Conservation (phyloP, 2,888 invertebrate genomes). For the Anoncus sp. region DNA sequence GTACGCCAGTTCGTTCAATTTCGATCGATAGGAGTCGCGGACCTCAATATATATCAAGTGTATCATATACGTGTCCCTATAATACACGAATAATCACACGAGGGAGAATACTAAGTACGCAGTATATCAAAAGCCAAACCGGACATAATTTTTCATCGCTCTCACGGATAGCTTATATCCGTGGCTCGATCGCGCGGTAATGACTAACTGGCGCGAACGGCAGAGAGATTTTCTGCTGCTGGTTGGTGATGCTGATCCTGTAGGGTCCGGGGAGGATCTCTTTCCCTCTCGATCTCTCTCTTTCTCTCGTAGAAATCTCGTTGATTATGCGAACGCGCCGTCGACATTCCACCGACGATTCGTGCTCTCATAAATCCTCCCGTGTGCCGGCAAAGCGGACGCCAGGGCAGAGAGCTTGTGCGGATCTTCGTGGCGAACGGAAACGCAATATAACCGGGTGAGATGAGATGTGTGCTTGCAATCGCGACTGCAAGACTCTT, state of each 20-base stretch:
- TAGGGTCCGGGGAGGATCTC: conserved; percentile 18
- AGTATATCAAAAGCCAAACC: conserved; percentile 64
- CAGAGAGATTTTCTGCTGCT: conserved; percentile 47
- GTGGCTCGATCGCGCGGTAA: conserved; percentile 63
- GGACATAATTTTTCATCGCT: conserved; percentile 64
- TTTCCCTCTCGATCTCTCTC: conserved; percentile 3
- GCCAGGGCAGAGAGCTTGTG: conserved; percentile 37
- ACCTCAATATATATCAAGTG: conserved; percentile 40
- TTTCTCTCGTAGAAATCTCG: conserved; percentile 61
- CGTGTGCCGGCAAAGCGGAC: conserved; percentile 51
- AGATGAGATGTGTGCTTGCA: conserved; percentile 46
- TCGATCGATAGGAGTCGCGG: conserved; percentile 23
- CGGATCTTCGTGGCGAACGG: conserved; percentile 60
- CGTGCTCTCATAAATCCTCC: conserved; percentile 65
- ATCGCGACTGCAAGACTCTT: conserved; percentile 47
- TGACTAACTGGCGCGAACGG: conserved; percentile 61
- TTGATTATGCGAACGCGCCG: conserved; percentile 65
- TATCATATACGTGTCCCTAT: conserved; percentile 46
- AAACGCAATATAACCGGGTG: conserved; percentile 57
- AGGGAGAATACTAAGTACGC: conserved; percentile 60
- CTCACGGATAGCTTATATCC: conserved; percentile 60
- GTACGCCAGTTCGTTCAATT: conserved; percentile 5
- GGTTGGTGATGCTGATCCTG: conserved; percentile 47
- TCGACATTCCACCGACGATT: conserved; percentile 65
- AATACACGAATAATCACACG: conserved; percentile 56